Base-by-base conservation (phyloP, 1,140 invertebrate genomes). In the Samia ricini region DNA sequence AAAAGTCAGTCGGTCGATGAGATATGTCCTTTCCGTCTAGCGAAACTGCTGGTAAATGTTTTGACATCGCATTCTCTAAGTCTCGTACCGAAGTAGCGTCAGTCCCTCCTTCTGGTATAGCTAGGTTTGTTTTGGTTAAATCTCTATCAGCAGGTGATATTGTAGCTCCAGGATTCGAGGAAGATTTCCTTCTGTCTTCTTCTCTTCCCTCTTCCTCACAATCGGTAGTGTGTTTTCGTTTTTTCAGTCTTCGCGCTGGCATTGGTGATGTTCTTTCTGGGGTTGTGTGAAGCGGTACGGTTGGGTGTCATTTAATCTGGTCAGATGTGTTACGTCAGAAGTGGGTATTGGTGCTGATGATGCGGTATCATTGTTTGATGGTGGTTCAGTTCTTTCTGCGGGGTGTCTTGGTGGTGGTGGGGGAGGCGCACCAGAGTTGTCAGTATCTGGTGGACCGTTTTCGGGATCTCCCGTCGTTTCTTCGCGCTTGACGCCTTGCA, bases 41-140 rank as follows among this genome's bases (percentile, higher is more conserved):
- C 5, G 83, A 79, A 2, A 92, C 91, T 5, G 93, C 92, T 0
- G 97, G 97, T 48, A 98, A 90, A 91, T 99, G 97, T 81, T 98
- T 98, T 20, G 97, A 98, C 97, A 98, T 99, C 12, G 97, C 97
- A 74, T 98, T 97, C 86, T 99, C 97, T 65, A 98, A 91, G 75
- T 98, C 97, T 83, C 97, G 97, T 0, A 98, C 96, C 0, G 95
- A 95, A 2, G 95, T 93, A 0, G 91, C 88, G 42, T 91, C 91
- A 4, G 83, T 79, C 1, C 79, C 72, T 55, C 77, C 74, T 65
- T 91, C 90, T 10, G 89, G 84, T 50, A 90, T 83, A 19, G 85
- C 61, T 65, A 90, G 59, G 61, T 81, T 88, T n/a, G 79, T 81
- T 80, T 90, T 89, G 36, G 69, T 76, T 55, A 86, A 76, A 7